Evolutionary conservation across 1,140 invertebrate species (phyloP), one percentile per base, ranked within the genome.

Genomic region (Macrobrachium rosenbergii): DNA sequence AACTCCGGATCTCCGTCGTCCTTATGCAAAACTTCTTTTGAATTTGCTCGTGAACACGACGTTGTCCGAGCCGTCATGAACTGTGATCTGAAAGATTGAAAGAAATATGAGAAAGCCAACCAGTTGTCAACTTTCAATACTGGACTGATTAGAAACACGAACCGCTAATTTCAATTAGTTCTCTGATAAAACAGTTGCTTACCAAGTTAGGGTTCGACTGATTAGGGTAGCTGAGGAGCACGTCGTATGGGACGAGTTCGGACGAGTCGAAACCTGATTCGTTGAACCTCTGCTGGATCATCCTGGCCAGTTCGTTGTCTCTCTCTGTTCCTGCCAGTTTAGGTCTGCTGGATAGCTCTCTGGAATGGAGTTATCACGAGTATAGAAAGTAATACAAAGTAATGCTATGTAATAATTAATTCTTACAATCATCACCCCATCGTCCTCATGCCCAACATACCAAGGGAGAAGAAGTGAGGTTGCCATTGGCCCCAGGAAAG

Each of bases 211-310:
- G 89, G 28, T 88, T 77, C 8, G 69, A 17, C 1, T 16, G 43
- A 60, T 90, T 78, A 5, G 90, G 90, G 6, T 64, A 85, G 0
- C 89, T 89, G 14, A 90, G 89, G 0, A 90, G 82, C 16, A 90
- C 58, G 7, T 87, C 58, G 67, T 90, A 90, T 14, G 80, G 63
- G 12, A 84, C 73, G 10, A 89, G 23, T 2, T 90, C 90, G 21
- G 90, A 82, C 0, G 67, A 37, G 75, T 90, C 90, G 21, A 90
- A 76, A 8, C 90, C 90, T 10, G 79, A 59, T 5, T 59, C 52
- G 37, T 62, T 37, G 87, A 90, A 90, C n/a, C 62, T 17, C 28
- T 82, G 69, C 23, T 59, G 45, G 19, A 90, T 85, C 77, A 89
- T 78, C 3, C 23, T 2, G 0, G 89, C 90, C 17, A 91, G 82